These are phyloP conservation scores for Stomatorhinus ivindoensis DNA, from an alignment of 2,113 vertebrate species.

Conservation along the genomic window DNA sequence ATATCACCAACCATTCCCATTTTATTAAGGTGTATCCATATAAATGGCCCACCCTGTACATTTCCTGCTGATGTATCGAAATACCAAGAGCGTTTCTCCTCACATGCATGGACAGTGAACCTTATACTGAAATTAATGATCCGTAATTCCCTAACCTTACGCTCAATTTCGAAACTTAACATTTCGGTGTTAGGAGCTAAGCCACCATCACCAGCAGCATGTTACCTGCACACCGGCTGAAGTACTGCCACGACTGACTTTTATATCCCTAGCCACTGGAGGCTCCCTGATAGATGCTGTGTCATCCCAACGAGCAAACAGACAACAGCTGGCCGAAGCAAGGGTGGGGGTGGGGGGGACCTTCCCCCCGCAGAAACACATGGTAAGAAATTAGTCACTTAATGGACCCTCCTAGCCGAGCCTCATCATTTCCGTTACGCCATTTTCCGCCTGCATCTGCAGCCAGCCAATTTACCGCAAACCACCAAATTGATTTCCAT, in stretches of 20 bases:
- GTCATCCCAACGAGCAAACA: constrained; percentile 15
- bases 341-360: constrained; percentile 33
- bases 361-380: constrained; percentile 44
- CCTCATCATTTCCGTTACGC: constrained; percentile 2
- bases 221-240: neutral
- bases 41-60: too few relatives aligned
- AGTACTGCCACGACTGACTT: neutral
- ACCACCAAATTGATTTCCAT: constrained; percentile 17
- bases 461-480: constrained; percentile 6
- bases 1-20: too few relatives aligned
- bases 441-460: constrained; percentile 15
- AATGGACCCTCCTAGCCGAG: constrained; percentile 32
- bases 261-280: neutral
- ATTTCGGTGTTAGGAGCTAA: neutral
- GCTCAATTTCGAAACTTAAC: neutral
- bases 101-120: neutral
- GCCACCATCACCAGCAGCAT: neutral
- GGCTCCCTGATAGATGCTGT: neutral
- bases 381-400: constrained; percentile 35
- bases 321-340: constrained; percentile 33
- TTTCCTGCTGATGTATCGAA: neutral
- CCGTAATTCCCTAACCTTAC: neutral
- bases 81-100: neutral
- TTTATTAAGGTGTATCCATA: too few relatives aligned
- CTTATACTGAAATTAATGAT: neutral